Conservation (phyloP, 2,888 invertebrate genomes). For the Mythimna loreyi region DNA sequence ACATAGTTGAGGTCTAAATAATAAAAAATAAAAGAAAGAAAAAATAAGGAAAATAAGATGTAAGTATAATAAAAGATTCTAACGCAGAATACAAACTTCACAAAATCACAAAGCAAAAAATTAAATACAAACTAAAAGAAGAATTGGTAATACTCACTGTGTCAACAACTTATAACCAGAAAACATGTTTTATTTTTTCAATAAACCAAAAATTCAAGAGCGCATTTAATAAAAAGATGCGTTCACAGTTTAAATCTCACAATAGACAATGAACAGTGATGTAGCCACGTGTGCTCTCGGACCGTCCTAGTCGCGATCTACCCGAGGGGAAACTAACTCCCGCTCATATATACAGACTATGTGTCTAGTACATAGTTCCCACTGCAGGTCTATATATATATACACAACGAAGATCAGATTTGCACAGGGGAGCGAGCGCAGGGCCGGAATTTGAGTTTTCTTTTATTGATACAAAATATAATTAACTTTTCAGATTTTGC, state of each 20-base stretch:
- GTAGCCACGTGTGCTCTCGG: conserved; percentile 1
- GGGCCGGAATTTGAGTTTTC: conserved; percentile 17
- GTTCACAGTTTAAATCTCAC: not conserved
- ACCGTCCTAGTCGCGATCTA: conserved; percentile 19
- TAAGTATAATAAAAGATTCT: no score
- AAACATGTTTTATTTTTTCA: conserved; percentile 28
- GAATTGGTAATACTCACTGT: conserved; percentile 17
- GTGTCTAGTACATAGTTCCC: not conserved
- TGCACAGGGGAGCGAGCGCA: conserved; percentile 17
- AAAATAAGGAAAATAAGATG: no score
- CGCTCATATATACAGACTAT: conserved; percentile 4
- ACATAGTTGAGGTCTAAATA: no score
- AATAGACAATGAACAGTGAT: not conserved
- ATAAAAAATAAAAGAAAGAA: no score
- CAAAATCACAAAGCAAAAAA: no score
- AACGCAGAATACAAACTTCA: no score
- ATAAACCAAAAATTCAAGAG: not conserved
- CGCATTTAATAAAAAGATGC: not conserved
- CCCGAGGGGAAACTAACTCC: conserved; percentile 27
- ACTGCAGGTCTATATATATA: not conserved
- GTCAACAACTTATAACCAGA: conserved; percentile 42
- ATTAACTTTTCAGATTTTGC: no score
- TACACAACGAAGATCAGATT: conserved; percentile 2
- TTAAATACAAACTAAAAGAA: not conserved
- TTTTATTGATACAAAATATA: no score